A percentile compares a stretch with the other conserved stretches of the same genome.
Conservation (phyloP, 2,888 invertebrate species). For the Meandrusa payeni region DNA sequence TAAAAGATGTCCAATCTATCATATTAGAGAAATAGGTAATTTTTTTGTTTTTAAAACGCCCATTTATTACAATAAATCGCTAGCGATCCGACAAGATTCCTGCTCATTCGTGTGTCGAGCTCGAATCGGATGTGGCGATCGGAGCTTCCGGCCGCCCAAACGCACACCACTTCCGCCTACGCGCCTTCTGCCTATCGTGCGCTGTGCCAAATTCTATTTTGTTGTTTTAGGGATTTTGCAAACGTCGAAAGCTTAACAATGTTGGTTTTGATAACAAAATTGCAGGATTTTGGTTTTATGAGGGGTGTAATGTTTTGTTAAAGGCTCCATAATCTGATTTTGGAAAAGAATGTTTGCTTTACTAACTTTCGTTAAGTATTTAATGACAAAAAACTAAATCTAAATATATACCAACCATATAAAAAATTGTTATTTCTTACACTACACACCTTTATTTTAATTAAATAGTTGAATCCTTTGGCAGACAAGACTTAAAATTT, state of each 20-base stretch:
- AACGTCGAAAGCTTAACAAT: conserved; percentile 54
- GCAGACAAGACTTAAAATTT: too few relatives aligned
- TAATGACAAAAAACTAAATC: too few relatives aligned
- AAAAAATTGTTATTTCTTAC: too few relatives aligned
- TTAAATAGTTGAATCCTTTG: too few relatives aligned
- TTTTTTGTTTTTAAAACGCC: too few relatives aligned
- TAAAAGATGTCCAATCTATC: too few relatives aligned
- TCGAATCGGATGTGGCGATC: conserved; percentile 61
- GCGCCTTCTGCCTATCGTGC: conserved; percentile 28
- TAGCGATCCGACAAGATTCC: conserved; percentile 1
- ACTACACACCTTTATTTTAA: too few relatives aligned
- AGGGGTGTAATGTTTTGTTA: conserved; percentile 41
- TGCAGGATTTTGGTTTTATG: conserved; percentile 46
- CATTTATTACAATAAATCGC: conserved; percentile 10
- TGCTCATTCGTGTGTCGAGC: conserved; percentile 23
- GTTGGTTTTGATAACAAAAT: conserved; percentile 60
- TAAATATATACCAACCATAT: too few relatives aligned
- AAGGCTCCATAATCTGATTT: conserved; percentile 19
- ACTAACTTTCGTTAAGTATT: too few relatives aligned
- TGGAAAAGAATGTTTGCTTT: too few relatives aligned
- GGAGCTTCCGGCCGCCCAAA: conserved; percentile 56
- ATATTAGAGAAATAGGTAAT: too few relatives aligned
- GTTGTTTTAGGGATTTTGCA: conserved; percentile 45
- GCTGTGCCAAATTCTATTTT: conserved; percentile 47
- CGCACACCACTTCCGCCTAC: conserved; percentile 55